These are phyloP conservation scores for Thecocarcelia acutangulata DNA, from an alignment of 2,888 invertebrate species.

Conservation along the genomic window DNA sequence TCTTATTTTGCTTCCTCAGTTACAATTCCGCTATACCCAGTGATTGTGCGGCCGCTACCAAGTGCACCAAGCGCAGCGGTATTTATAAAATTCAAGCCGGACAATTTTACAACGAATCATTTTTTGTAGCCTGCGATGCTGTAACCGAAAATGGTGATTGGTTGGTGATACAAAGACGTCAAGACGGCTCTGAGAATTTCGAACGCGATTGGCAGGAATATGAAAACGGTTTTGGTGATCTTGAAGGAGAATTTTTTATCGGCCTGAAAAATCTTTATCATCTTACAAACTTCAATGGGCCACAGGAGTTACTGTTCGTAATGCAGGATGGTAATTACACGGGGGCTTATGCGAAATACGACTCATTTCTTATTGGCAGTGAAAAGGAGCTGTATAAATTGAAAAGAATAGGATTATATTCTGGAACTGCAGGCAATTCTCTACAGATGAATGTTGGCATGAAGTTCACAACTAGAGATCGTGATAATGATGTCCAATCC, in stretches of 20 bases:
- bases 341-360: conserved; percentile 29
- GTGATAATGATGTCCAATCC: conserved; percentile 19
- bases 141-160: conserved; percentile 39
- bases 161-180: conserved; percentile 34
- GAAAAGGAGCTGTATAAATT: conserved; percentile 30
- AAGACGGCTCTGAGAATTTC: conserved; percentile 37
- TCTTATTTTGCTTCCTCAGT: not conserved
- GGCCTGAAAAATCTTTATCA: conserved; percentile 26
- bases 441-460: conserved; percentile 20
- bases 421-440: conserved; percentile 46
- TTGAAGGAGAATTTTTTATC: conserved; percentile 41
- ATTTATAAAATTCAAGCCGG: conserved; percentile 32
- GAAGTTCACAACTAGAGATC: conserved; percentile 44
- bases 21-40: conserved; percentile 1
- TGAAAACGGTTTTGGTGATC: conserved; percentile 38
- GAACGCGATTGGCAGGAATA: conserved; percentile 33
- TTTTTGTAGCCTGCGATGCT: conserved; percentile 26
- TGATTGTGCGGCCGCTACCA: conserved; percentile 50
- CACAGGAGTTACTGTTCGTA: conserved; percentile 30
- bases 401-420: conserved; percentile 46
- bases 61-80: conserved; percentile 40
- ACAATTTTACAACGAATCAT: conserved; percentile 10
- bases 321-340: conserved; percentile 26
- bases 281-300: conserved; percentile 24
- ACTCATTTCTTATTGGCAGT: conserved; percentile 27